phyloP scores from a whole-genome alignment of 2,797 vertebrate species.

The Mastacembelus armatus region DNA sequence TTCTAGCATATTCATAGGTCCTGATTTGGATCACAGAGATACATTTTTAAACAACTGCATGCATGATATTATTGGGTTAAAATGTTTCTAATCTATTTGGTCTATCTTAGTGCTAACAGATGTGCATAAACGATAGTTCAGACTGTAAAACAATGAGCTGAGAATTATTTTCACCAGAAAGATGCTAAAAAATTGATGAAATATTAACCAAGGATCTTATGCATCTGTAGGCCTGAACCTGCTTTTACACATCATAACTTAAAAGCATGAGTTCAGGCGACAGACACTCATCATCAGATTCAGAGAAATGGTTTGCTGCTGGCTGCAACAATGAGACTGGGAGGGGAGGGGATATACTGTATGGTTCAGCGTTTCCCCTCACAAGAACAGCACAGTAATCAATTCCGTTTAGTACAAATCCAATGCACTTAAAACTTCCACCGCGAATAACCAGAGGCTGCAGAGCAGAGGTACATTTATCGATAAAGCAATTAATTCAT shows the following conservation, averaged over 20 bases:
- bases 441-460: conserved; percentile 80
- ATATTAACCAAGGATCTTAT: background rate
- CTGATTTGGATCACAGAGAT: conserved; percentile 4
- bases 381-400: conserved; percentile 80
- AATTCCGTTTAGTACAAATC: conserved; percentile 84
- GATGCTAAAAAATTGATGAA: background rate
- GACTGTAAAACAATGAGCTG: background rate
- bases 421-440: conserved; percentile 86
- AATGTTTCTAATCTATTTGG: background rate
- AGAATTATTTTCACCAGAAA: background rate
- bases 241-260: conserved; percentile 8
- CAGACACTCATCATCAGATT: conserved; percentile 48
- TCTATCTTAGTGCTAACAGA: background rate
- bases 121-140: background rate
- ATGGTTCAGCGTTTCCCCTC: conserved; percentile 74
- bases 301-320: conserved; percentile 54
- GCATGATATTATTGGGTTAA: background rate
- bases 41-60: background rate
- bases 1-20: background rate
- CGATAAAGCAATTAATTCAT: conserved; percentile 84
- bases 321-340: conserved; percentile 33
- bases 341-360: conserved; percentile 59
- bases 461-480: conserved; percentile 82
- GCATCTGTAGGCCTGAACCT: background rate
- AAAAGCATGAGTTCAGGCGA: conserved; percentile 34